These are phyloP conservation scores for Erebia palarica DNA, from an alignment of 2,888 invertebrate species.

Conservation along the genomic window DNA sequence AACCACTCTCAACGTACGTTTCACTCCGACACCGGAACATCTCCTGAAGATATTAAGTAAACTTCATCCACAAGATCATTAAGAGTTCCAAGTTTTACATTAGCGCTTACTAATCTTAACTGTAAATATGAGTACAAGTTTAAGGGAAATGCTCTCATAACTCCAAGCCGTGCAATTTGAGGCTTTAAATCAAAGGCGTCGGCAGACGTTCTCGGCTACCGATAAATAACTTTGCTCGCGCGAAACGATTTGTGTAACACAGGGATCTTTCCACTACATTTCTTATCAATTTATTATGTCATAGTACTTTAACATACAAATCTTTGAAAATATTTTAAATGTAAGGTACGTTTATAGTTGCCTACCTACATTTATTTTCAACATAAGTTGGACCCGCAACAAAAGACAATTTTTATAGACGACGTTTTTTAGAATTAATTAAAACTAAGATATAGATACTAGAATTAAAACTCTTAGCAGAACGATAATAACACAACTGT, in stretches of 20 bases:
- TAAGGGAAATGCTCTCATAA: slow-evolving; percentile 58
- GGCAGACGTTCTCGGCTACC: slow-evolving; percentile 64
- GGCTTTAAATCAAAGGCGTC: slow-evolving; percentile 73
- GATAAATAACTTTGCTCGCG: slow-evolving; percentile 70
- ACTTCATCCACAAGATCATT: background rate
- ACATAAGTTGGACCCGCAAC: background rate
- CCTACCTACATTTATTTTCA: background rate
- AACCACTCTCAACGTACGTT: too few species aligned
- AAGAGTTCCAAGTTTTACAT: slow-evolving; percentile 1
- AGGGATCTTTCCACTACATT: slow-evolving; percentile 61
- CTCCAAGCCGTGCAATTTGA: slow-evolving; percentile 74
- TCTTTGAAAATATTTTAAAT: too few species aligned
- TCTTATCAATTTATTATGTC: slow-evolving; percentile 41
- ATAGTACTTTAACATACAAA: slow-evolving; percentile 4
- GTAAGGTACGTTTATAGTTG: background rate
- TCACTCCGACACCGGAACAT: too few species aligned
- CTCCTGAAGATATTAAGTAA: too few species aligned
- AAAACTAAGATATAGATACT: too few species aligned
- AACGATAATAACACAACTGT: too few species aligned
- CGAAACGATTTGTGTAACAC: slow-evolving; percentile 73
- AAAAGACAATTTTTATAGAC: background rate
- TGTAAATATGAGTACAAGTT: slow-evolving; percentile 37
- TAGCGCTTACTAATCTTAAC: background rate
- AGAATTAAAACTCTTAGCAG: too few species aligned
- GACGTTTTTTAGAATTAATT: background rate